Evolutionary conservation across 2,113 vertebrate species (phyloP).

Genomic region (Glaucidium brasilianum): DNA sequence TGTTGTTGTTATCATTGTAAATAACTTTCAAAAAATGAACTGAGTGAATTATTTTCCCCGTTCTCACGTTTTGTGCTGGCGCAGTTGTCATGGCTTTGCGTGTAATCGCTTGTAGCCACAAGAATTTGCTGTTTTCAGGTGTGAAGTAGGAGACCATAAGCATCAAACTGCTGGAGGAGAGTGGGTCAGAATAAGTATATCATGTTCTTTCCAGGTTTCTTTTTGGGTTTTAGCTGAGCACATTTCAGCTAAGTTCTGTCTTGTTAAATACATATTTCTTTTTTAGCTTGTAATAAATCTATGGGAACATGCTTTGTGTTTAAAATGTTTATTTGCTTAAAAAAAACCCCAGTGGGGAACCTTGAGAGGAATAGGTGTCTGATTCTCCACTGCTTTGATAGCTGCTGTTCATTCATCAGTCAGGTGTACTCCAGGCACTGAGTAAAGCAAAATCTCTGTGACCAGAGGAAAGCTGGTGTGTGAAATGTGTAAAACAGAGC

Average conservation of each 20-base stretch:
- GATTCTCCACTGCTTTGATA: not conserved
- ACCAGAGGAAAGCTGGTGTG: not conserved
- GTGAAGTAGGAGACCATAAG: not conserved
- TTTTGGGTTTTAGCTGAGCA: not conserved
- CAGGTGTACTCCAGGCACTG: not conserved
- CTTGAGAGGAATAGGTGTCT: not conserved
- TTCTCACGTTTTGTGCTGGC: not conserved
- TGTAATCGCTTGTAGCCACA: not conserved
- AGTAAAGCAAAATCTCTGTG: not conserved
- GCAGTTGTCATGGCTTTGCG: not conserved
- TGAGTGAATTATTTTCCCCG: not conserved
- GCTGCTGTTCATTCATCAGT: not conserved
- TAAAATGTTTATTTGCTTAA: not conserved
- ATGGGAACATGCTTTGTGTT: not conserved
- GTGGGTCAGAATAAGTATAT: not conserved
- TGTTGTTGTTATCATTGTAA: not conserved
- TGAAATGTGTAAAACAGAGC: not conserved
- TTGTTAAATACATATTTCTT: not conserved
- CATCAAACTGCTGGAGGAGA: not conserved
- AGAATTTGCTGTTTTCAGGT: not conserved
- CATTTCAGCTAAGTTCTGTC: not conserved
- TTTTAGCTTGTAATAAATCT: not conserved
- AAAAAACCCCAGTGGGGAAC: not conserved
- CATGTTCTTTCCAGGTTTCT: not conserved
- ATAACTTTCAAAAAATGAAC: not conserved